phyloP scores from a whole-genome alignment of 2,113 vertebrate species.

The Oryzias woworae region DNA sequence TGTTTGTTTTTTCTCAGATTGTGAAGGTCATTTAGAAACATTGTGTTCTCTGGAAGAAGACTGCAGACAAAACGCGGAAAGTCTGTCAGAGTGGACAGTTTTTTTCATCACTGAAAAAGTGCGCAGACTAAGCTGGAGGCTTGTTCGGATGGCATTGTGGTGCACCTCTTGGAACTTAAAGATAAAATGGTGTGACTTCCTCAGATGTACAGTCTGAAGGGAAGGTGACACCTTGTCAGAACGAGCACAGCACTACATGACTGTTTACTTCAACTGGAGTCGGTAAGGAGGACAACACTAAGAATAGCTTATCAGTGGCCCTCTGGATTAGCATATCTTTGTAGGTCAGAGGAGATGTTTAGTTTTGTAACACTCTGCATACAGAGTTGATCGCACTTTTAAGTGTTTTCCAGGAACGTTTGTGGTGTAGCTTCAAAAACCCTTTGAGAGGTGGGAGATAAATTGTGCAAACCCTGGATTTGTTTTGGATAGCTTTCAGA shows the following conservation, averaged over 20 bases:
- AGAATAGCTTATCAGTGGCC: conserved; percentile 57
- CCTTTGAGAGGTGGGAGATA: neutral
- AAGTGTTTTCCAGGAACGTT: neutral
- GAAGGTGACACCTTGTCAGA: conserved; percentile 19
- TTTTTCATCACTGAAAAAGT: conserved; percentile 1
- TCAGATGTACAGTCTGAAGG: conserved; percentile 7
- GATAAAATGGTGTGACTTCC: conserved; percentile 2
- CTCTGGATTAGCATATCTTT: conserved; percentile 42
- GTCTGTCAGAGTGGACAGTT: neutral
- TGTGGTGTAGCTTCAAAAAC: neutral
- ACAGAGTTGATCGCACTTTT: neutral
- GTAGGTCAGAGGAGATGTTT: conserved; percentile 37
- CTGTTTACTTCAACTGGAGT: conserved; percentile 15
- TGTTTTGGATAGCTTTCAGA: no score
- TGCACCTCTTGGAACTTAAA: conserved; percentile 4
- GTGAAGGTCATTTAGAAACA: conserved; percentile 7
- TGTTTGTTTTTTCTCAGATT: neutral
- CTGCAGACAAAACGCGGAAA: neutral
- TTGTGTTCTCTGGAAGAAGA: neutral
- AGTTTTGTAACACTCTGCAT: neutral
- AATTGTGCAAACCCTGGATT: neutral
- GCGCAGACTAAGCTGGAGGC: neutral
- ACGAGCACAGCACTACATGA: conserved; percentile 9
- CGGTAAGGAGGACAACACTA: conserved; percentile 49
- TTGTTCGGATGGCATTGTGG: neutral